A percentile compares a stretch with the other conserved stretches of the same genome.
Evolutionary conservation across 1,140 invertebrate genomes (phyloP).

Genomic region (Drosophila repleta): DNA sequence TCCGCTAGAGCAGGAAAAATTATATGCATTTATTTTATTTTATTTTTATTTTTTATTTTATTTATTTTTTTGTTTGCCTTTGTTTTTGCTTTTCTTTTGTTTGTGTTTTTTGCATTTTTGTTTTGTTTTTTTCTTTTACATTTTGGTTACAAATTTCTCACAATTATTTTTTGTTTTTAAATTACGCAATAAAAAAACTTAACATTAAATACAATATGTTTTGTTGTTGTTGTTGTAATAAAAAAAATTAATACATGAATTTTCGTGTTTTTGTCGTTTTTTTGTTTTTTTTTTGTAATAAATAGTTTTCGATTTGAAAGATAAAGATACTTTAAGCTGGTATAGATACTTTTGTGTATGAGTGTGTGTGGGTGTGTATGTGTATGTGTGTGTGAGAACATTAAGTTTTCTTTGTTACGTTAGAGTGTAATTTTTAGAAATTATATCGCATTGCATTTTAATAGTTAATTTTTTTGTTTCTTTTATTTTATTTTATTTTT

Average conservation of each 20-base stretch:
- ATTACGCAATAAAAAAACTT: constrained; percentile 79
- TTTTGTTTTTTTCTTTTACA: constrained; percentile 66
- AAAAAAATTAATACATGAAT: constrained; percentile 81
- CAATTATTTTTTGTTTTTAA: constrained; percentile 59
- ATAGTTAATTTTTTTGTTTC: constrained; percentile 46
- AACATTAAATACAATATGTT: constrained; percentile 82
- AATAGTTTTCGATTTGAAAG: constrained; percentile 69
- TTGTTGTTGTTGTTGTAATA: constrained; percentile 63
- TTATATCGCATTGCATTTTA: constrained; percentile 76
- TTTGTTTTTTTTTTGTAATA: constrained; percentile 57
- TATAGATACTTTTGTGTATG: constrained; percentile 73
- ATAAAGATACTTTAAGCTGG: constrained; percentile 50
- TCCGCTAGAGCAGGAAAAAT: constrained; percentile 80
- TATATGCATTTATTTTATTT: constrained; percentile 75
- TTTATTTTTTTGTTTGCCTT: constrained; percentile 50
- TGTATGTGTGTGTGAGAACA: constrained; percentile 64
- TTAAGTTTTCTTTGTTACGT: constrained; percentile 67
- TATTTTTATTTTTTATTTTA: constrained; percentile 60
- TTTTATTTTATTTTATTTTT: constrained; percentile 52
- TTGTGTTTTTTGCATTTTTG: constrained; percentile 50
- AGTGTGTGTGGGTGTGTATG: constrained; percentile 35
- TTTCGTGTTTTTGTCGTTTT: constrained; percentile 51
- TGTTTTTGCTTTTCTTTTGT: constrained; percentile 28
- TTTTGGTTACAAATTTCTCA: constrained; percentile 82
- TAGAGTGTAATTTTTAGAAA: constrained; percentile 72